These are phyloP conservation scores for Catharus minimus DNA, from an alignment of 2,113 vertebrate species.

Conservation along the genomic window DNA sequence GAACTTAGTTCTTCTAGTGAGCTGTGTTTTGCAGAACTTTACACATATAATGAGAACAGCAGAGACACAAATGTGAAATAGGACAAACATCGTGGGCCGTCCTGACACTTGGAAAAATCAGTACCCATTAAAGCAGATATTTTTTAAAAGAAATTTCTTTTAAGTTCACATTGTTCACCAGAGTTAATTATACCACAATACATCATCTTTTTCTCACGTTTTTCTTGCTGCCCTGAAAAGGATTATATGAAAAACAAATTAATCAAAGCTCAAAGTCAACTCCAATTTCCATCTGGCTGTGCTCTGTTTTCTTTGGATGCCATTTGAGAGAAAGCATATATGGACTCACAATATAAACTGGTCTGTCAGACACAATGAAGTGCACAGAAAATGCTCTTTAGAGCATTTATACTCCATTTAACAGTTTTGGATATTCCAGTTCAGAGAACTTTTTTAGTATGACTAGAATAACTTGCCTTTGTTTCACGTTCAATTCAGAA, in stretches of 20 bases:
- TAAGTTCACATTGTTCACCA: background rate
- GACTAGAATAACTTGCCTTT: background rate
- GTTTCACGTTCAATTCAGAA: background rate
- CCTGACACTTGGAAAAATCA: background rate
- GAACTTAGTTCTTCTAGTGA: background rate
- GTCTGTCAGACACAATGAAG: constrained; percentile 6
- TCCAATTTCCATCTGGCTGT: constrained; percentile 21
- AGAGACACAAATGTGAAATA: background rate
- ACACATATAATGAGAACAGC: constrained; percentile 8
- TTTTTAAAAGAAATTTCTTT: background rate
- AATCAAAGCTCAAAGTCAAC: constrained; percentile 60
- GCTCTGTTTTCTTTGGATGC: constrained; percentile 37
- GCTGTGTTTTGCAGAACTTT: background rate
- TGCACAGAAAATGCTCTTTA: background rate
- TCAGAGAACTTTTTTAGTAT: background rate
- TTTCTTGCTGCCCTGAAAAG: background rate
- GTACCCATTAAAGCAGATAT: background rate
- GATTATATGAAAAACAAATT: constrained; percentile 52
- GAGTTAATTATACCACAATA: background rate
- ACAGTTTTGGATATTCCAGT: background rate
- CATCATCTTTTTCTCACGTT: constrained; percentile 43
- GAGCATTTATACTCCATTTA: background rate
- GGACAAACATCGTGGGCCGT: background rate
- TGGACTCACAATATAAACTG: background rate
- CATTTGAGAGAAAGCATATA: background rate